These are phyloP conservation scores for Erinaceus europaeus DNA, from an alignment of 2,113 vertebrate genomes.

Conservation along the genomic window DNA sequence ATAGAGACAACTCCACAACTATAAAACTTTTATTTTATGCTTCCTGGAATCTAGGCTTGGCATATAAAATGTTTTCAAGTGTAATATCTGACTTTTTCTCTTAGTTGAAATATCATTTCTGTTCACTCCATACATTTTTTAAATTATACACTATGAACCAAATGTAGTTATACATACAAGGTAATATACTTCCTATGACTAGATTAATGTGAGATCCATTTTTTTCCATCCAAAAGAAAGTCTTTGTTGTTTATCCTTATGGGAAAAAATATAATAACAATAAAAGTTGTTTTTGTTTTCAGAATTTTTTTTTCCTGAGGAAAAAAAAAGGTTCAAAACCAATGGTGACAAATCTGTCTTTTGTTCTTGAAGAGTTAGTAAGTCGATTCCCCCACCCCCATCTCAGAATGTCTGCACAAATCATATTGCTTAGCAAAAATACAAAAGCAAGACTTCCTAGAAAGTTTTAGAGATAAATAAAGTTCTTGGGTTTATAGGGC, in stretches of 20 bases:
- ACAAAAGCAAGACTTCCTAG: not conserved
- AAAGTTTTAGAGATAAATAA: not conserved
- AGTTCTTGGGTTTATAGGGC: not conserved
- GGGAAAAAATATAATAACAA: not conserved
- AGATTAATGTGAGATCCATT: constrained; percentile 22
- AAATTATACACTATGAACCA: not conserved
- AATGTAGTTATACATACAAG: not conserved
- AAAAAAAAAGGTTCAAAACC: not conserved
- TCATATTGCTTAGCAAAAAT: not conserved
- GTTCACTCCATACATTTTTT: not conserved
- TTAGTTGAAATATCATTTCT: not conserved
- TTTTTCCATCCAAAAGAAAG: not conserved
- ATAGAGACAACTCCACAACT: not conserved
- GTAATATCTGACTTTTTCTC: not conserved
- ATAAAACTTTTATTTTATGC: not conserved
- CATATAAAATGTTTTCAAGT: not conserved
- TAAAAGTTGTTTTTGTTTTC: not conserved
- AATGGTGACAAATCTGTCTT: constrained; percentile 12
- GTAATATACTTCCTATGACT: not conserved
- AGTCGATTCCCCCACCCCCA: not conserved
- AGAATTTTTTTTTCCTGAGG: not conserved
- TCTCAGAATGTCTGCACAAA: not conserved
- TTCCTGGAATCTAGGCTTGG: not conserved
- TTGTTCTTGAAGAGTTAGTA: not conserved
- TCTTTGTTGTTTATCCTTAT: not conserved